phyloP scores from a whole-genome alignment of 2,797 vertebrate genomes.

The Poecilia velifera region DNA sequence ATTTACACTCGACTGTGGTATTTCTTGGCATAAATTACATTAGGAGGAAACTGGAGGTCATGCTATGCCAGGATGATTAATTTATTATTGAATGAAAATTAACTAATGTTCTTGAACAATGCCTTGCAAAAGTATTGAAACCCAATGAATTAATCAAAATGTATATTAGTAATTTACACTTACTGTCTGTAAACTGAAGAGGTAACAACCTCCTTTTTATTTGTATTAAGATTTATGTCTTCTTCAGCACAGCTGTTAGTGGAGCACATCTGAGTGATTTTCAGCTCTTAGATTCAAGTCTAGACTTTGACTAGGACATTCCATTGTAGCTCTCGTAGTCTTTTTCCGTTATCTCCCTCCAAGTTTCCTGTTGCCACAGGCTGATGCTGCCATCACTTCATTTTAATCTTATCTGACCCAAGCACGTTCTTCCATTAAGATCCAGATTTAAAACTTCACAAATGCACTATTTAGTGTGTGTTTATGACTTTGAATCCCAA shows the following conservation, averaged over 20 bases:
- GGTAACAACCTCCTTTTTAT: background rate
- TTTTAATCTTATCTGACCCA: background rate
- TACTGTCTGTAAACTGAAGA: background rate
- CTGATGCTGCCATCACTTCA: background rate
- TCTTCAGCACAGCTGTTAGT: background rate
- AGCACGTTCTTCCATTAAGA: background rate
- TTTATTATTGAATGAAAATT: background rate
- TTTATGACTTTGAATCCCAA: background rate
- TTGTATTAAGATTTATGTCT: background rate
- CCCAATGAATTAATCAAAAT: background rate
- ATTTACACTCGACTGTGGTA: background rate
- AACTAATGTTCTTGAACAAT: background rate
- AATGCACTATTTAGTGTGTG: background rate
- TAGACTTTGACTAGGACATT: constrained; percentile 2
- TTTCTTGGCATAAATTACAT: constrained; percentile 26
- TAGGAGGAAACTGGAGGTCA: background rate
- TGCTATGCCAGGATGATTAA: background rate
- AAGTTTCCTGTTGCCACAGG: background rate
- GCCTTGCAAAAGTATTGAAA: background rate
- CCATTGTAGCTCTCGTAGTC: background rate
- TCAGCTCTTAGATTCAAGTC: background rate
- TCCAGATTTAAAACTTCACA: background rate
- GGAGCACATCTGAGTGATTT: background rate
- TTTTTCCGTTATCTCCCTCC: background rate
- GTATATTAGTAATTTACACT: background rate